Evolutionary conservation across 2,113 vertebrate genomes (phyloP).

Genomic region (Phasianus colchicus): DNA sequence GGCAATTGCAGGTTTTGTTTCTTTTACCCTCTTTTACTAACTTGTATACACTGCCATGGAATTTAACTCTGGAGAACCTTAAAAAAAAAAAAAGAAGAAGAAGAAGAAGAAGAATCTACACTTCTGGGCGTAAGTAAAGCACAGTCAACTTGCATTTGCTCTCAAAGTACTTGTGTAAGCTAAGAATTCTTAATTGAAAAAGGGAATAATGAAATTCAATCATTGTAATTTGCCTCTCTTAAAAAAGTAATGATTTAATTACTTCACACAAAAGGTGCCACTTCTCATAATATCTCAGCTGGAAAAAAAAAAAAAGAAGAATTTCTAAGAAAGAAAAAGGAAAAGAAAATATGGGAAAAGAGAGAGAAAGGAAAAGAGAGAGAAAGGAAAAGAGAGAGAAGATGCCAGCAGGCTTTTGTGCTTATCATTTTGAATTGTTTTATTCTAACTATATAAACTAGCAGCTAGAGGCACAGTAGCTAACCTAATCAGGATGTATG

Average conservation of each 20-base stretch:
- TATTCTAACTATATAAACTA: slow-evolving; percentile 17
- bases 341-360: neutral
- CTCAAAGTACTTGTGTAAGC: neutral
- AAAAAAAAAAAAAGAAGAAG: neutral
- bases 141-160: neutral
- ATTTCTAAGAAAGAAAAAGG: neutral
- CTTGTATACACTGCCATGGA: neutral
- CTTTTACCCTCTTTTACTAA: neutral
- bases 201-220: neutral
- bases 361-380: neutral
- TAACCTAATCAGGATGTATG: neutral
- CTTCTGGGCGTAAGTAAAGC: neutral
- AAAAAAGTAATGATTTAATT: neutral
- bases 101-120: neutral
- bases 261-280: slow-evolving; percentile 4
- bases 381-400: neutral
- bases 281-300: neutral
- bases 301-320: neutral
- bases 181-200: neutral
- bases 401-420: neutral
- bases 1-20: neutral
- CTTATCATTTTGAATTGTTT: neutral
- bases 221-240: neutral
- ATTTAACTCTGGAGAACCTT: neutral
- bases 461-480: slow-evolving; percentile 15